Percentiles rank a stretch among this genome's conserved stretches.
Conservation (phyloP, 2,888 invertebrate species). For the Aphidius colemani region DNA sequence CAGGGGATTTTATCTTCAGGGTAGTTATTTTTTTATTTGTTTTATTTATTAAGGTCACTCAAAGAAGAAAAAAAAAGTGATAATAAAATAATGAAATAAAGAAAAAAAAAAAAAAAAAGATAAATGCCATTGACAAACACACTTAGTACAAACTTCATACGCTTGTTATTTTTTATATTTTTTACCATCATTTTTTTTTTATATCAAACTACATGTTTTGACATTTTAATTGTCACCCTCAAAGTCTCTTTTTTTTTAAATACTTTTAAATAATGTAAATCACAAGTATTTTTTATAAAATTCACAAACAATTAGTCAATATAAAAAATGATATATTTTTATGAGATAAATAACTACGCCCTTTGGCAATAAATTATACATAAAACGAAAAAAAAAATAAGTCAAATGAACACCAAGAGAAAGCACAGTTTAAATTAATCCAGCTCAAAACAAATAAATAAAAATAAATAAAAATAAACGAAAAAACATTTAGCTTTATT, state of each 20-base stretch:
- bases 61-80: neutral
- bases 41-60: neutral
- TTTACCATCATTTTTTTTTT: too few species aligned
- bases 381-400: too few species aligned
- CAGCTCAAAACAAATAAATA: too few species aligned
- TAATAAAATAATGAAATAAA: constrained; percentile 11
- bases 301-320: too few species aligned
- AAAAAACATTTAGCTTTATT: neutral
- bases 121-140: constrained; percentile 1
- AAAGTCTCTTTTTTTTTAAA: neutral
- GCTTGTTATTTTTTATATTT: neutral
- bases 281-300: constrained; percentile 10
- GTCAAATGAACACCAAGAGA: too few species aligned
- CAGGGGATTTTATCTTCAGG: neutral
- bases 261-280: constrained; percentile 9
- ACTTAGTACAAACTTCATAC: constrained; percentile 1
- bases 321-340: too few species aligned
- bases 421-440: too few species aligned
- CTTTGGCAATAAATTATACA: neutral
- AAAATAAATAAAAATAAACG: too few species aligned
- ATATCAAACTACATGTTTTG: too few species aligned
- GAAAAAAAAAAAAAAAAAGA: neutral
- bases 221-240: too few species aligned
- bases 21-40: neutral
- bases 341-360: constrained; percentile 15